Evolutionary conservation across 2,888 invertebrate genomes (phyloP), one percentile per base, ranked within the genome.

Genomic region (Plusia festucae): DNA sequence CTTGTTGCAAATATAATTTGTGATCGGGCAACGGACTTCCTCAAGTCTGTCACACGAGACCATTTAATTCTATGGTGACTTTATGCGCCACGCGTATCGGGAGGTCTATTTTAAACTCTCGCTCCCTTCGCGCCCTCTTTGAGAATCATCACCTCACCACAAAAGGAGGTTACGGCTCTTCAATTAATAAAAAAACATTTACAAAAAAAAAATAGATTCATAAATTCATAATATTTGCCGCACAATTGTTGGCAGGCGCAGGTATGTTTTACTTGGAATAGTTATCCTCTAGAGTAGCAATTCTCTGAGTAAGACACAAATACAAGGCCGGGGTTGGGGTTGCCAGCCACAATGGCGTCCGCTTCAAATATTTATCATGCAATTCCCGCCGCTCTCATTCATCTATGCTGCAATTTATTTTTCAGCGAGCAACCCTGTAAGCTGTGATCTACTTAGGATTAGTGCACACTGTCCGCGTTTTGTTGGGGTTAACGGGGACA

Each of bases 301-400:
- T 73, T 73, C 73, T 65, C 63, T 49, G 54, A 66, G 59, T 67
- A 66, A 72, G 65, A 65, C 58, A 65, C 67, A 75, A 79, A 79
- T 73, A 72, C 65, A 62, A 61, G 64, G 60, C 60, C 61, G 55
- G 49, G 66, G 64, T 68, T 57, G 70, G 70, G 70, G 72, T 61
- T 66, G 66, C 60, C 73, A 77, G 80, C 75, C 82, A 83, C 77
- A 81, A 75, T 73, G 79, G 76, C 68, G 76, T 74, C 58, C 81
- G 75, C 79, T 83, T 90, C 79, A 88, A 90, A 88, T 89, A 90
- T 90, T 88, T 87, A 90, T 84, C 84, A 84, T 83, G 83, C 88
- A 88, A 89, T 89, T 85, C 88, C 85, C 86, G 73, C 70, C 76
- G 82, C 85, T 79, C 86, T 84, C 88, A 85, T 91, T 88, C 88